Evolutionary conservation across 2,113 vertebrate species (phyloP), one percentile per base, ranked within the genome.

Genomic region (Aegithalos caudatus): DNA sequence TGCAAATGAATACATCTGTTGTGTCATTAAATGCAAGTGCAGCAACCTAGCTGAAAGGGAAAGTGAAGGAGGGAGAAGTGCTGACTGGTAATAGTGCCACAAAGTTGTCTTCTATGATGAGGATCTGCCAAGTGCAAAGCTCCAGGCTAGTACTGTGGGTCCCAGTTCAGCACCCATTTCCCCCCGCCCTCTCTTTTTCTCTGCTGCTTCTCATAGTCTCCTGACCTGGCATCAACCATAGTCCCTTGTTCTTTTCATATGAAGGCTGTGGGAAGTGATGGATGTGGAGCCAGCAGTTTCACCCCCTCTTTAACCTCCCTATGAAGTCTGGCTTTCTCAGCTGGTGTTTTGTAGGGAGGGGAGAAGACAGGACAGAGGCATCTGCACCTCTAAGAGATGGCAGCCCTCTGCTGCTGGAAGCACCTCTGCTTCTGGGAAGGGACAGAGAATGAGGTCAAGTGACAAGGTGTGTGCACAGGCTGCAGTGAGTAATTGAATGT

Each of bases 1-100:
- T 94, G 94, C 91, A 95, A 96, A 97, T 96, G 84, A 96, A 96
- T 96, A 96, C 96, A 96, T 96, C 96, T 97, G 96, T 96, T 92
- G 92, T 96, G 96, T 91, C 95, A 94, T 97, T 95, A 96, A 95
- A 96, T 90, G 95, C 94, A 95, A 95, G 74, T 80, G 81, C 86
- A 96, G 92, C 89, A 94, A 96, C 95, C 89, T 94, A 95, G 96
- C 94, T 96, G 94, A 96, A 96, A 97, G 88, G 66, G 44, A 94
- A 94, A 85, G 70, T 56, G 78, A 96, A 80, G 27, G 77, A 92
- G 83, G 70, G 35, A 95, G 94, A 95, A 95, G 72, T 90, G 94
- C 91, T 95, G 96, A 96, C 88, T 95, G 94, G 81, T 95, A 94
- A 90, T 35, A 92, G 83, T 77, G 73, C 66, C 90, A 90, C 87